phyloP scores from a whole-genome alignment of 2,113 vertebrate genomes.

The Poicephalus meyeri region DNA sequence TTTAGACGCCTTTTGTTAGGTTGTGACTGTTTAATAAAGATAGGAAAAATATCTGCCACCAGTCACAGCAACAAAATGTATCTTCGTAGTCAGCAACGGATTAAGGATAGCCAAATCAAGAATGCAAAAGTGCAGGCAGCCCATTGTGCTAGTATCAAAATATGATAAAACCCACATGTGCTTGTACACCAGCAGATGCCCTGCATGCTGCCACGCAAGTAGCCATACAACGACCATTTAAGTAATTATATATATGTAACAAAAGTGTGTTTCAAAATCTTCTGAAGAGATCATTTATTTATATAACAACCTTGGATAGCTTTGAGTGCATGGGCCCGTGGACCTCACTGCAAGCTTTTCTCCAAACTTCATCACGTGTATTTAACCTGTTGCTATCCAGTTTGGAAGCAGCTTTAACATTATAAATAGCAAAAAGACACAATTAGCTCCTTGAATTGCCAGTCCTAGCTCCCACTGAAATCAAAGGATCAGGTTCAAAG shows the following conservation, averaged over 20 bases:
- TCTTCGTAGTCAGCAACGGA: conserved; percentile 25
- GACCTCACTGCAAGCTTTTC: neutral
- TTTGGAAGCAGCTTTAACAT: neutral
- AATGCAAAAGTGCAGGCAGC: neutral
- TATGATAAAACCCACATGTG: neutral
- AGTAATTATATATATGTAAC: neutral
- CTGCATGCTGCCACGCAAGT: neutral
- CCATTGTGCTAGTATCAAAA: neutral
- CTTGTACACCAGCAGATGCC: neutral
- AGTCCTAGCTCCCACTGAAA: conserved; percentile 7
- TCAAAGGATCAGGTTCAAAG: conserved; percentile 56
- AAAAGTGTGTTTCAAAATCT: neutral
- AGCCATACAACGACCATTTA: neutral
- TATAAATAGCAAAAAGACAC: conserved; percentile 20
- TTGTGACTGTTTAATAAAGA: conserved; percentile 8
- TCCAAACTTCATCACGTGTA: neutral
- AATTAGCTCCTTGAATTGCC: conserved; percentile 21
- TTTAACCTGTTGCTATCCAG: neutral
- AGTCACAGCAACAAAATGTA: conserved; percentile 31
- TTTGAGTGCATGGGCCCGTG: neutral
- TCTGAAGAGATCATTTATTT: neutral
- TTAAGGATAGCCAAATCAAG: conserved; percentile 13
- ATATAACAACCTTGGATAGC: neutral
- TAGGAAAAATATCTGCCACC: conserved; percentile 1
- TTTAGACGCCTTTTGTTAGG: conserved; percentile 24